Base-by-base conservation (phyloP, 2,888 invertebrate species). In the Leptinotarsa juncta region DNA sequence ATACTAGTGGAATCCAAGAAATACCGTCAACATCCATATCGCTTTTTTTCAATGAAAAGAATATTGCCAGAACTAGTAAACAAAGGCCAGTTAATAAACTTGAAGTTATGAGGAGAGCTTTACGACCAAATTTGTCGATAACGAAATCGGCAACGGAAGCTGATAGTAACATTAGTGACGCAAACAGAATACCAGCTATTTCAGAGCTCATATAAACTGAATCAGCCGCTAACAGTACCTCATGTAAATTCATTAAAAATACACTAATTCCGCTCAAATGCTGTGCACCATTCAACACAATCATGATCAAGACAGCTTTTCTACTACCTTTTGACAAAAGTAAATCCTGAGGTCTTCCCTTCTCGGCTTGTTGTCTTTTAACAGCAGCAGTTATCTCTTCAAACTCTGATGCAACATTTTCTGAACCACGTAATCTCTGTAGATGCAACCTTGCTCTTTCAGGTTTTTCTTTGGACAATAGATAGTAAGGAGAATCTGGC, bases 241-340 rank as follows among this genome's bases (percentile, higher is more conserved):
- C 42, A 42, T 42, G 42, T 42, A 42, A 42, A 10, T 42, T 42
- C 87, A 88, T 87, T 32, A 87, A 72, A 78, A 88, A 86, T 7
- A 87, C 87, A 72, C 86, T 86, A 42, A 87, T 87, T 71, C 87
- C 84, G 71, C 87, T 87, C 68, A 87, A 86, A 78, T 87, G 87
- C 78, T 88, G 87, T 4, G 86, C 84, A 3, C 82, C 85, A 71
- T 87, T 87, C 32, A 88, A 77, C 15, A 87, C 86, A 1, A 85
- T 81, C 86, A 88, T 86, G 20, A 88, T 87, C 15, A 86, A 74
- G 5, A 87, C 71, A 14, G 86, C 87, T 81, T 87, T 42, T 3
- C 42, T 42, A 10, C 3, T 42, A 42, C 42, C 3, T 10, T 42
- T 42, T 10, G 42, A 42, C 55, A 84, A 66, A 42, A 88, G 55